Base-by-base conservation (phyloP, 2,888 invertebrate species). In the Bedellia somnulentella region DNA sequence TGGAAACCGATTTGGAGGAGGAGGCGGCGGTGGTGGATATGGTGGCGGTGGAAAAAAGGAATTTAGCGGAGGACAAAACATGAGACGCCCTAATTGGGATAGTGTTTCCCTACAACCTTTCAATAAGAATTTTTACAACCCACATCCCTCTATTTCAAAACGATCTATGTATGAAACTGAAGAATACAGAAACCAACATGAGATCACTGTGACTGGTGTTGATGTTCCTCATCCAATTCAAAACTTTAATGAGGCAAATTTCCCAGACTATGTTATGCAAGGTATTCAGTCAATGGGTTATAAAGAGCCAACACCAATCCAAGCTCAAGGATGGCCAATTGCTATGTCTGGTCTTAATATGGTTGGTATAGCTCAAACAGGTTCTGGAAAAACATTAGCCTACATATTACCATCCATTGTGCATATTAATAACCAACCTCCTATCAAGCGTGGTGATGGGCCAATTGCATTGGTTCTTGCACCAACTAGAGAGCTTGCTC, bases 251-350 rank as follows among this genome's bases (percentile, higher is more conserved):
- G 91, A 92, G 58, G 87, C 84, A 9, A 83, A 83, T 43, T 88
- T 90, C 48, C 89, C 89, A 8, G 86, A 87, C 44, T 83, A 84
- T 51, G 85, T 87, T 5, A 81, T 81, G 67, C 75, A 79, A 34
- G 80, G 80, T 40, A 80, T 84, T 25, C 64, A 56, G 21, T 77
- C 70, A 15, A 85, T 81, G 61, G 86, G 86, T 4, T 88, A 85
- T 48, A 76, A 78, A 15, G 81, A 83, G 28, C 93, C 93, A 1
- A 92, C 92, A 2, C 81, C 89, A 1, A 91, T 92, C 46, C 92
- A 93, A 62, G 83, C 89, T 3, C 87, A 89, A 49, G 86, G 90
- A 3, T 91, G 90, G 91, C 91, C 92, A 1, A 87, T 92, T 44
- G 86, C 89, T 5, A 81, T 92, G 77, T 85, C 86, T 39, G 91